phyloP scores from a whole-genome alignment of 1,140 invertebrate species.

The Hypsibius dujardini region DNA sequence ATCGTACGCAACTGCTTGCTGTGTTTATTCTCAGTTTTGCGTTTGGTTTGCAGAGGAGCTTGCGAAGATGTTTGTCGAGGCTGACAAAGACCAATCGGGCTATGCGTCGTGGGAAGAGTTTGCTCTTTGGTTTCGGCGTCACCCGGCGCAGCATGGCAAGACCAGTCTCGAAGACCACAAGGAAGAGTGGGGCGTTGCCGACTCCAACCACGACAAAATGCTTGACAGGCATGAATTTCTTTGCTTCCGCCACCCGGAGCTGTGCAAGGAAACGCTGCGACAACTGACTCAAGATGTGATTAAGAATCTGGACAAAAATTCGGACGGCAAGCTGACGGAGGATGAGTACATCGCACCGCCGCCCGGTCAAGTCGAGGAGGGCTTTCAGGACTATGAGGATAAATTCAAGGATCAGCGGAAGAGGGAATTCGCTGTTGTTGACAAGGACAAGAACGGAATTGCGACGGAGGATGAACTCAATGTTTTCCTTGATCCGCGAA shows the following conservation, averaged over 20 bases:
- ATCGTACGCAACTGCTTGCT: too few species aligned
- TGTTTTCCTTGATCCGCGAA: background rate
- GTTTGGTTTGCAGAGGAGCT: background rate
- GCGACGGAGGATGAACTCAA: background rate
- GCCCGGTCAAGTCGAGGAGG: slow-evolving; percentile 11
- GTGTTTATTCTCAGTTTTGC: too few species aligned
- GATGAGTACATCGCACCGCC: slow-evolving; percentile 8
- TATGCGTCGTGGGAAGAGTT: background rate
- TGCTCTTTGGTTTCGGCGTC: background rate
- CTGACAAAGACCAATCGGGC: background rate
- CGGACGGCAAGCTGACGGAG: background rate
- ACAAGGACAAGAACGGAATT: background rate
- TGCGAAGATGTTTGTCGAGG: background rate
- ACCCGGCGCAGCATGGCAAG: background rate
- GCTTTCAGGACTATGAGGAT: background rate
- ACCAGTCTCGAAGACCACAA: background rate
- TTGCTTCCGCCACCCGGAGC: slow-evolving; percentile 11
- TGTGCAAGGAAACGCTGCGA: background rate
- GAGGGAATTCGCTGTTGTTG: slow-evolving; percentile 7
- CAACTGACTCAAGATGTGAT: background rate
- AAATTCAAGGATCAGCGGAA: background rate
- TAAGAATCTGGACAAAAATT: slow-evolving; percentile 12
- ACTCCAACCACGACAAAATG: background rate
- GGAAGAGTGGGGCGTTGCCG: slow-evolving; percentile 3
- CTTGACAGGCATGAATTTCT: slow-evolving; percentile 7